Evolutionary conservation across 2,797 vertebrate genomes (phyloP), one percentile per base, ranked within the genome.

Genomic region (Enteromius fasciolatus): DNA sequence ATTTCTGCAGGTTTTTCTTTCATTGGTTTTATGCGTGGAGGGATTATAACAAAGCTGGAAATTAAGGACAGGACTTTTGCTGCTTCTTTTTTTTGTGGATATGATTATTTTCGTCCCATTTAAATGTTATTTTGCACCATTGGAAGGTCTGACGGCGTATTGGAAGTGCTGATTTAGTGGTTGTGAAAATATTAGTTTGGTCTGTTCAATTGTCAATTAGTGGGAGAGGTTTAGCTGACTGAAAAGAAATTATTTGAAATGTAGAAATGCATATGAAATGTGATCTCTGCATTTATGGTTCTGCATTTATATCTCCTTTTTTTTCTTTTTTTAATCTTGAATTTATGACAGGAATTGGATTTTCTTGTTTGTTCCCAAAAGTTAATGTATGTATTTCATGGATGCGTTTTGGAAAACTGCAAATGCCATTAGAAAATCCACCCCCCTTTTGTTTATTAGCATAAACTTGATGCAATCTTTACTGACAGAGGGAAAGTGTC

Each of bases 321-420:
- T 8, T 36, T 7, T n/a, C 17, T 48, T 50, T 52, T 69, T 48
- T 50, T 46, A 11, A 33, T 46, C 33, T 41, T 72, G 70, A 83
- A 83, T 78, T 83, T 87, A 75, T 70, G 18, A 33, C 44, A 59
- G 20, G 72, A 68, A 68, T 76, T 31, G 10, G 59, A 68, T 76
- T 64, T 46, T 78, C 52, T 83, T 75, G 46, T 78, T 64, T 78
- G 64, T 81, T 69, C 54, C 23, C 54, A 80, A 33, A 78, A 82
- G 48, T 77, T 64, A 68, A 80, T 76, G 44, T 74, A 64, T 85
- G 81, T 84, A 64, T 87, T 86, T 85, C 83, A 82, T 39, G 69
- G 33, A 80, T 81, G 52, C 63, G 12, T 86, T 59, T 80, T 82
- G 80, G 25, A 82, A 67, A 69, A 63, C 59, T 54, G 11, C 66